Evolutionary conservation across 1,140 invertebrate genomes (phyloP).

Genomic region (Anthonomus grandis): DNA sequence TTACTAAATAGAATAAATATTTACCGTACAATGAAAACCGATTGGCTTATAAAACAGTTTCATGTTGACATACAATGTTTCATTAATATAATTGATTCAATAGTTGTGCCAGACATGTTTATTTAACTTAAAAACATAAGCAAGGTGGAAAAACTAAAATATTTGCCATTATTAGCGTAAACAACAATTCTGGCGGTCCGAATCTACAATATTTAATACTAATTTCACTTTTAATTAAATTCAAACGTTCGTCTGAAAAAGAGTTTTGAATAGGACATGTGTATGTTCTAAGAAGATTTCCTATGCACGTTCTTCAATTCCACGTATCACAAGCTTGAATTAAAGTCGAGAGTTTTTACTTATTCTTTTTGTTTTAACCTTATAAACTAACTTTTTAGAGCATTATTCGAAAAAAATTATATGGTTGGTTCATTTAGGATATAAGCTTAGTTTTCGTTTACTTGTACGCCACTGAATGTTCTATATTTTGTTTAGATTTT

Average conservation of each 20-base stretch:
- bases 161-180: not conserved
- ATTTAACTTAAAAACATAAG: not conserved
- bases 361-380: conserved; percentile 17
- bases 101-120: not conserved
- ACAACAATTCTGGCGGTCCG: not conserved
- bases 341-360: conserved; percentile 22
- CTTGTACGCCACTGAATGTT: conserved; percentile 1
- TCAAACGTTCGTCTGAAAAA: not conserved
- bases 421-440: conserved; percentile 17
- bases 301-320: conserved; percentile 37
- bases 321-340: conserved; percentile 41
- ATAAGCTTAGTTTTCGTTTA: conserved; percentile 20
- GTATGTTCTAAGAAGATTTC: conserved; percentile 14
- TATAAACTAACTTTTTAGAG: conserved; percentile 31
- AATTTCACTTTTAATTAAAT: not conserved
- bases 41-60: conserved; percentile 23
- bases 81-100: conserved; percentile 21
- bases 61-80: conserved; percentile 12
- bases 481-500: not conserved
- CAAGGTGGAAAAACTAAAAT: not conserved
- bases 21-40: conserved; percentile 25
- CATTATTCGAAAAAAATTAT: conserved; percentile 28
- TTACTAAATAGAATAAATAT: conserved; percentile 34
- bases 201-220: not conserved
- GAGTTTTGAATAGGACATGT: conserved; percentile 14